A percentile compares a stretch with the other conserved stretches of the same genome.
These are phyloP conservation scores for Trachelus stipa DNA, from an alignment of 2,888 invertebrate genomes.

Conservation along the genomic window DNA sequence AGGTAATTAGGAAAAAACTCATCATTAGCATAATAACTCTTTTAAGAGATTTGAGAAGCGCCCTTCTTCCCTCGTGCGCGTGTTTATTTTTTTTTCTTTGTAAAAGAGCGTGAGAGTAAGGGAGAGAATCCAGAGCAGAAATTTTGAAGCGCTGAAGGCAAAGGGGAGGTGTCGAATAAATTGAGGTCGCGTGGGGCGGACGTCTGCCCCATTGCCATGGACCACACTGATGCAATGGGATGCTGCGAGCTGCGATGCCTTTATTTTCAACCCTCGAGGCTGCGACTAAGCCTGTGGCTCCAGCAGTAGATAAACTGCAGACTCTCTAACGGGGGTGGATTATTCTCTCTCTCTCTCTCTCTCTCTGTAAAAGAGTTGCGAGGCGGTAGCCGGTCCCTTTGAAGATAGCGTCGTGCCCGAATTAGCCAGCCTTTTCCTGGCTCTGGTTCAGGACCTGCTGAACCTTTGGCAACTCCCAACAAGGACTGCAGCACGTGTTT, in stretches of 20 bases:
- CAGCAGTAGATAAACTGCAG: background rate
- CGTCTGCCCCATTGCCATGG: slow-evolving; percentile 49
- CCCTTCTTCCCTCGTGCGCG: slow-evolving; percentile 16
- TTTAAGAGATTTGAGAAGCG: slow-evolving; percentile 43
- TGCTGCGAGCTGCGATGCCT: background rate
- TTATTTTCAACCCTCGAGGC: slow-evolving; percentile 38
- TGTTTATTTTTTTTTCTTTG: slow-evolving; percentile 14
- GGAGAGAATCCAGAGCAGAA: slow-evolving; percentile 44
- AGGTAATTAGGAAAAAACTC: slow-evolving; percentile 51
- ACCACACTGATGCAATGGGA: slow-evolving; percentile 48
- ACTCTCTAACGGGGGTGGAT: background rate
- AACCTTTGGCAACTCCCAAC: background rate
- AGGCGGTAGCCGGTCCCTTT: slow-evolving; percentile 3
- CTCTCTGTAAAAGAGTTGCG: slow-evolving; percentile 7
- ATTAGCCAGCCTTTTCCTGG: background rate
- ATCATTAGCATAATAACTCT: slow-evolving; percentile 64
- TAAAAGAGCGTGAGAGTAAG: slow-evolving; percentile 21
- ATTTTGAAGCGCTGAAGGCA: slow-evolving; percentile 54
- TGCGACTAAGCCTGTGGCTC: slow-evolving; percentile 6
- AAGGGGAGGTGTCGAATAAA: slow-evolving; percentile 66
- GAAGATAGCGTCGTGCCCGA: slow-evolving; percentile 3
- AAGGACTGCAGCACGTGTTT: background rate
- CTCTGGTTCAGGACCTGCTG: background rate
- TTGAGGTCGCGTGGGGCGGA: slow-evolving; percentile 65
- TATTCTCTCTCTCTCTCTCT: slow-evolving; percentile 8